Evolutionary conservation across 64 coral and sea anemone genomes (phyloP).

Genomic region (Hydrozoanthus tunicans): DNA sequence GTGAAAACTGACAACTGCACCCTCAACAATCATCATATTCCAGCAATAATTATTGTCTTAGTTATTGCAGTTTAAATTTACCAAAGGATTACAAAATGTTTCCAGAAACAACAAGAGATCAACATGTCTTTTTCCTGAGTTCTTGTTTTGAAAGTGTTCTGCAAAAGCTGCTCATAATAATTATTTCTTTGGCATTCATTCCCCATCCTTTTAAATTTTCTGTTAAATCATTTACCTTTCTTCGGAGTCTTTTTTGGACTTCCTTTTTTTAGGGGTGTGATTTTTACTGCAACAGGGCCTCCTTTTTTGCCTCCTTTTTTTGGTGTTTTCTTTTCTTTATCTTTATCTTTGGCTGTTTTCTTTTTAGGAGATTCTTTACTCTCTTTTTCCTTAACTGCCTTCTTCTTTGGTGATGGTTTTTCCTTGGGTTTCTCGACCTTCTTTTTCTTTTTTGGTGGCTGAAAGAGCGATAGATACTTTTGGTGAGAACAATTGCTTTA

Average conservation of each 20-base stretch:
- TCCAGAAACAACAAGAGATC: neutral
- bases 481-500: no score
- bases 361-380: conserved; percentile 46
- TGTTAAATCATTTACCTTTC: conserved; percentile 53
- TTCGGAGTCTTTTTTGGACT: conserved; percentile 76
- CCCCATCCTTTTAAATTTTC: neutral
- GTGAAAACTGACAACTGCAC: no score
- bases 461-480: neutral
- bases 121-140: neutral
- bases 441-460: conserved; percentile 93
- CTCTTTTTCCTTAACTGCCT: conserved; percentile 54
- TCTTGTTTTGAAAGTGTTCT: neutral
- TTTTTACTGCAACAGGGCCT: conserved; percentile 83
- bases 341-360: conserved; percentile 51
- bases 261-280: conserved; percentile 69
- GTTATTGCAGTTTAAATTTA: no score
- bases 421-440: conserved; percentile 80
- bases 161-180: neutral
- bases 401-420: conserved; percentile 61
- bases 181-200: neutral
- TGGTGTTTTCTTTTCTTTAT: conserved; percentile 42
- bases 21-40: no score
- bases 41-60: no score
- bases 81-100: no score
- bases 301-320: conserved; percentile 78